A percentile compares a stretch with the other conserved stretches of the same genome.
phyloP scores from a whole-genome alignment of 2,888 invertebrate species.

The Slavum lentiscoides region DNA sequence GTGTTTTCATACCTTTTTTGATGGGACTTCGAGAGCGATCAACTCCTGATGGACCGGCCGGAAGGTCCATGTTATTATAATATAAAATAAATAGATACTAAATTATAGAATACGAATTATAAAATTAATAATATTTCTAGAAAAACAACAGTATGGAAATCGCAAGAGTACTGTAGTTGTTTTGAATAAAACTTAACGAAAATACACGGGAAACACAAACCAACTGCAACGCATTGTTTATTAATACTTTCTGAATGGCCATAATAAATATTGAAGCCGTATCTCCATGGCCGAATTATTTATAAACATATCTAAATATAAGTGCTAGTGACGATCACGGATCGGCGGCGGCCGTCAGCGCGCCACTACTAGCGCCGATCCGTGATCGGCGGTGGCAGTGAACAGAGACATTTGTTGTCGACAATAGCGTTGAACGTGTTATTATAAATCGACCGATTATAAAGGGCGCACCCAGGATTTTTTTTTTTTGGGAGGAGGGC shows the following conservation, averaged over 20 bases:
- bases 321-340: not conserved
- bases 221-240: not conserved
- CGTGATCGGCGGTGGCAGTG: too few relatives aligned
- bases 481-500: too few relatives aligned
- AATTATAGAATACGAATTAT: conserved; percentile 8
- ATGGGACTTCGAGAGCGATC: conserved; percentile 10
- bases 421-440: too few relatives aligned
- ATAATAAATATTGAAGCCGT: conserved; percentile 8
- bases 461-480: too few relatives aligned
- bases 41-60: conserved; percentile 18
- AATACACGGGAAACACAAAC: conserved; percentile 2
- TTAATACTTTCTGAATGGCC: conserved; percentile 9
- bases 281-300: conserved; percentile 15
- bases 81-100: not conserved
- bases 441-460: too few relatives aligned
- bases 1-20: not conserved
- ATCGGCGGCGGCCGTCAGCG: not conserved
- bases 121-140: not conserved
- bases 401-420: too few relatives aligned
- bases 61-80: conserved; percentile 1
- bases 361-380: too few relatives aligned
- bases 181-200: conserved; percentile 10
- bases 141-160: conserved; percentile 9
- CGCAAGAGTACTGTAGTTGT: conserved; percentile 4
- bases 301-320: conserved; percentile 15